Evolutionary conservation across 2,797 vertebrate species (phyloP).

Genomic region (Myioborus miniatus): DNA sequence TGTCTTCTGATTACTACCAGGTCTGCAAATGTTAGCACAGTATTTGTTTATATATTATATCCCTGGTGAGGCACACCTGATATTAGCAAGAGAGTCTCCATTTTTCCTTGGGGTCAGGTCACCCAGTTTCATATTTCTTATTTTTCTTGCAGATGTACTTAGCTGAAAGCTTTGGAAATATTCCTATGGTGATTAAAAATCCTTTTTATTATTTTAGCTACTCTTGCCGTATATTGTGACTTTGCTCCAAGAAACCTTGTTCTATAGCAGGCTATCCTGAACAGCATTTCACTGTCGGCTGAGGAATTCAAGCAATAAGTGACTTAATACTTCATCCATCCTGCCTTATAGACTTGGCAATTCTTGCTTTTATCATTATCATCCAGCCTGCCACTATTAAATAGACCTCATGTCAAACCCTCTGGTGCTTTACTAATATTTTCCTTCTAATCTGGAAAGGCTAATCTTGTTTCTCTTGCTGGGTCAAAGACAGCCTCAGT

Average conservation of each 20-base stretch:
- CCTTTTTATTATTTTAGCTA: background rate
- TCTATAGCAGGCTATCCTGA: constrained; percentile 36
- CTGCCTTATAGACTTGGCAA: constrained; percentile 15
- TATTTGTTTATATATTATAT: background rate
- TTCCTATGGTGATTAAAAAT: background rate
- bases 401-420: background rate
- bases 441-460: constrained; percentile 33
- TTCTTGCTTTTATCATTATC: constrained; percentile 10
- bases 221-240: background rate
- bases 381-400: background rate
- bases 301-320: constrained; percentile 15
- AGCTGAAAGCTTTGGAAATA: background rate
- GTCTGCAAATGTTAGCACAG: background rate
- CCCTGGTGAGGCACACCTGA: background rate
- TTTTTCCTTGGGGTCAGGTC: background rate
- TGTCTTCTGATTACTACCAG: background rate
- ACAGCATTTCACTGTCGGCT: constrained; percentile 18
- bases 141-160: background rate
- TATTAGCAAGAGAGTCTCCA: background rate
- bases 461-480: constrained; percentile 22
- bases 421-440: constrained; percentile 13
- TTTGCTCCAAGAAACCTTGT: background rate
- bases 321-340: constrained; percentile 51
- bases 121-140: background rate
- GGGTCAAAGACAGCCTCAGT: background rate